A percentile compares a stretch with the other conserved stretches of the same genome.
Evolutionary conservation across 1,140 invertebrate species (phyloP).

Genomic region (Lepidurus arcticus): DNA sequence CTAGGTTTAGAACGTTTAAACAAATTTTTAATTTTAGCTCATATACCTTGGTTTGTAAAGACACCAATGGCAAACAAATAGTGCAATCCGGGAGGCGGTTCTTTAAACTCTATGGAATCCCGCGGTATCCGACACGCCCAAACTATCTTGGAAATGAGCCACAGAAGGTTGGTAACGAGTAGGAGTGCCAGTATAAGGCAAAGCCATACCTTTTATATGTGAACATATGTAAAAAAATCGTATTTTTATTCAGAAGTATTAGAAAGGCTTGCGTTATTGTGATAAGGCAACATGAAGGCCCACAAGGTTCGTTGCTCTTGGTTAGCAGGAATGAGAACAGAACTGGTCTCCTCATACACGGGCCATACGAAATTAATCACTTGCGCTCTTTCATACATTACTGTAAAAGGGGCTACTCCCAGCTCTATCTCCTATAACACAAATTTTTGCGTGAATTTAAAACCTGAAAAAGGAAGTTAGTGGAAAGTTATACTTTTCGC

Average conservation of each 20-base stretch:
- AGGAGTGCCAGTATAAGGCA: not conserved
- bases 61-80: not conserved
- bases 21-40: no score
- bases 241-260: not conserved
- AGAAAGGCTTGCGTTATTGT: not conserved
- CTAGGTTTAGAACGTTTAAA: not conserved
- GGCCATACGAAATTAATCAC: not conserved
- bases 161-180: not conserved
- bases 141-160: not conserved
- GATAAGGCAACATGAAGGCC: not conserved
- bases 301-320: not conserved
- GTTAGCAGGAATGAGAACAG: not conserved
- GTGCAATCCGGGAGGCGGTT: not conserved
- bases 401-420: not conserved
- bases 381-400: slow-evolving; percentile 1
- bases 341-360: not conserved
- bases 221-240: not conserved
- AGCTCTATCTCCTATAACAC: not conserved
- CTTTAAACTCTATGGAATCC: not conserved
- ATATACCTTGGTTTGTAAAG: not conserved
- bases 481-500: not conserved
- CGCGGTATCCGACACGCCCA: not conserved
- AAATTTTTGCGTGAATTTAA: not conserved
- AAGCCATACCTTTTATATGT: not conserved
- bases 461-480: not conserved